Conservation (phyloP, 2,888 invertebrate genomes). For the Nephrotoma appendiculata region DNA sequence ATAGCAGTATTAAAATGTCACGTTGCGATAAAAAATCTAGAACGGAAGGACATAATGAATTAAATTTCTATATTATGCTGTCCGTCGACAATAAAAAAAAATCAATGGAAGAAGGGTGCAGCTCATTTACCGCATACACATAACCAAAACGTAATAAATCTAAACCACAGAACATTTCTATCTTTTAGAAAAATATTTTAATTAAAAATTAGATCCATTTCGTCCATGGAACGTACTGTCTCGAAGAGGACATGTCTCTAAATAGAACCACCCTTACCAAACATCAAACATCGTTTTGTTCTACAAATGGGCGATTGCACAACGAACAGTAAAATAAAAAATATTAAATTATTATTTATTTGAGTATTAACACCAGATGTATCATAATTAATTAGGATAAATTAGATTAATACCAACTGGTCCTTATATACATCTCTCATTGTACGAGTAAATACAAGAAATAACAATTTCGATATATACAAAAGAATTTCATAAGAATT, state of each 20-base stretch:
- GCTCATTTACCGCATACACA: too few species aligned
- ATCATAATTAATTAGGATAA: not conserved
- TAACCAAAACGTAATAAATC: not conserved
- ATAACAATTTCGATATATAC: not conserved
- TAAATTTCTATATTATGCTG: too few species aligned
- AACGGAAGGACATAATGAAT: too few species aligned
- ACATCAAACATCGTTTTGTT: not conserved
- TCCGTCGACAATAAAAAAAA: too few species aligned
- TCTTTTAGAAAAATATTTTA: not conserved
- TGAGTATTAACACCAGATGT: not conserved
- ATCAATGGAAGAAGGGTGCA: too few species aligned
- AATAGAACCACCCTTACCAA: not conserved
- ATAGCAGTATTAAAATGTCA: too few species aligned
- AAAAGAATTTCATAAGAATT: not conserved
- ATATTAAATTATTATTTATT: not conserved
- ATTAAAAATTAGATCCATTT: not conserved
- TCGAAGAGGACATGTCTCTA: not conserved
- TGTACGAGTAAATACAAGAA: not conserved
- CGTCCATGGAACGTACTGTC: not conserved
- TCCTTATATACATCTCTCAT: not conserved
- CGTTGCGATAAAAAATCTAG: too few species aligned
- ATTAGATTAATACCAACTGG: not conserved
- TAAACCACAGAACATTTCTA: not conserved
- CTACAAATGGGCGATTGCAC: not conserved
- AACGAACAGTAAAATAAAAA: not conserved